Evolutionary conservation across 1,140 invertebrate genomes (phyloP), one percentile per base, ranked within the genome.

Genomic region (Bathynomus jamesi): DNA sequence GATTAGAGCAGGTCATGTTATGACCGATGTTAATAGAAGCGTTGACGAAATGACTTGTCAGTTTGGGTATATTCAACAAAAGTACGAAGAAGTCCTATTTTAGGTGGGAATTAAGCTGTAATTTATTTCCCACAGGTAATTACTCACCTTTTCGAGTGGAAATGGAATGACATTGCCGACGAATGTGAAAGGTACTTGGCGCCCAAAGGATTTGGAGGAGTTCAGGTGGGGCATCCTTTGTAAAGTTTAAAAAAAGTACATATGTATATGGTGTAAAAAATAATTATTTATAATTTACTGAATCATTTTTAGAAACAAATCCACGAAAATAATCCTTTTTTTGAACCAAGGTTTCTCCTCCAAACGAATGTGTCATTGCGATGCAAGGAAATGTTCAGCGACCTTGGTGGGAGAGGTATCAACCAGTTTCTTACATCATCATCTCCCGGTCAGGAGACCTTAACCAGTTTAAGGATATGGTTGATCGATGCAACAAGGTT

Each of bases 381-480:
- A 67, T 70, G 61, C 70, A 70, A 29, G 70, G 29, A 17, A 61
- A 32, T 21, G 46, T 61, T 4, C 46, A 29, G 27, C 60, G 75
- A 86, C 70, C 94, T 86, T 93, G 94, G 85, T 86, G 87, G 84
- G 91, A 95, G 81, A 83, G 93, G 5, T 96, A 96, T 77, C 94
- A 96, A 81, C 91, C 92, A 0, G 88, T 96, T 66, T 94, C 92
- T 11, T 96, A 96, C 81, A 86, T 87, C 31, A 81, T 94, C 5
- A 79, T 78, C 0, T 92, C 91, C 0, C 84, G 93, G 63, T 93
- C 91, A 53, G 94, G 94, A 53, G 87, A 86, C 69, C 87, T 89
- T 78, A 72, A 80, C 2, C 83, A 89, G 67, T 91, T 95, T 74
- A 81, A 80, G 7, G 83, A 89, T 25, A 95, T 95, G 92, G 87